A percentile compares a stretch with the other conserved stretches of the same genome.
Evolutionary conservation across 2,888 invertebrate genomes (phyloP).

Genomic region (Germaria angustata): DNA sequence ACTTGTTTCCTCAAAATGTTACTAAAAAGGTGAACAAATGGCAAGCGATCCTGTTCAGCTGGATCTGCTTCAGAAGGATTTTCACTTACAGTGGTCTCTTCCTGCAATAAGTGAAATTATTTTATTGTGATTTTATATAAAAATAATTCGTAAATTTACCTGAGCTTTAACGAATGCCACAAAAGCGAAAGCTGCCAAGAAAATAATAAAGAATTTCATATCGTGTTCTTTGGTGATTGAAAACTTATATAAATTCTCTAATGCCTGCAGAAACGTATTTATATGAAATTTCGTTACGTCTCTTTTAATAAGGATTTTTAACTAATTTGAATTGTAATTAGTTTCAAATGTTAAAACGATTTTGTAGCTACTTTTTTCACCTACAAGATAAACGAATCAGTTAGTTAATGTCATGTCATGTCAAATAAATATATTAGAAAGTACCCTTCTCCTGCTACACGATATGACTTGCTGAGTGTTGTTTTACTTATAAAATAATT

Average conservation of each 20-base stretch:
- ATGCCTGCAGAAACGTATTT: no score
- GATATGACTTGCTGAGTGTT: no score
- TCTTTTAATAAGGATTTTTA: no score
- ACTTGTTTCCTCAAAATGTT: neutral
- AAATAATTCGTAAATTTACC: neutral
- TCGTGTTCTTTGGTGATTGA: neutral
- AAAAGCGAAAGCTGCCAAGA: slow-evolving; percentile 8
- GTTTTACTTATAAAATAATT: no score
- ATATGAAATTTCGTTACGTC: no score
- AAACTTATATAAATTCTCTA: no score
- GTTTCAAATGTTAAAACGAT: neutral
- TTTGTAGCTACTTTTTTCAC: neutral
- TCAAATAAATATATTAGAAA: no score
- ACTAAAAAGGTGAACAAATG: neutral
- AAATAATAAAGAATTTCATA: slow-evolving; percentile 24
- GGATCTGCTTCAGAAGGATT: neutral
- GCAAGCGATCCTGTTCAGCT: neutral
- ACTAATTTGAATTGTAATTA: neutral
- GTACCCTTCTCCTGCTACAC: no score
- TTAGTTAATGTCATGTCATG: no score
- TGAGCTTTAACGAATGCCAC: slow-evolving; percentile 29
- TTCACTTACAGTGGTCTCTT: neutral
- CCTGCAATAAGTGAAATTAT: neutral
- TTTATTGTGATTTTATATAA: neutral
- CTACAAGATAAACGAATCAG: no score